Evolutionary conservation across 1,140 invertebrate species (phyloP), one percentile per base, ranked within the genome.

Genomic region (Zaprionus ghesquierei): DNA sequence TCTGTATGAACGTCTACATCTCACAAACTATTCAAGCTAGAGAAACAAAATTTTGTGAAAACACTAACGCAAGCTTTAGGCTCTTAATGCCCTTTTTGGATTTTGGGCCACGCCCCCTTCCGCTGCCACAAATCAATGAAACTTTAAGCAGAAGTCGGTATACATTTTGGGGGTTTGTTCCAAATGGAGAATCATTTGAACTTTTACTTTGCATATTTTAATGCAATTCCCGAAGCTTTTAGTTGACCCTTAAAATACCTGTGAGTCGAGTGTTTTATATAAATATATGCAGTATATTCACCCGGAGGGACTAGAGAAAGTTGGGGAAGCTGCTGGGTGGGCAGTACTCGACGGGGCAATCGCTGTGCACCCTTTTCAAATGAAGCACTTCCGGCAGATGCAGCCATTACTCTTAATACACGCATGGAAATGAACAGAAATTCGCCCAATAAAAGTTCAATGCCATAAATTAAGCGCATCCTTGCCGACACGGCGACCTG

Each of bases 401-500:
- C 75, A 76, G 73, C 81, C 81, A 90, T 90, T 90, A 79, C 81
- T 90, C 86, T 90, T 90, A 90, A 90, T 90, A 89, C 81, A 86
- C 86, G 86, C 86, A 89, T 89, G 86, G 65, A 90, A 81, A 85
- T 89, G 82, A 87, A 87, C 87, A 82, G 82, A 81, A 80, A 90
- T 85, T 89, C 77, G 68, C 85, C 85, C 81, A 91, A 90, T 90
- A 89, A 90, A 91, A 90, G 81, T 90, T 90, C 89, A 75, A 86
- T 82, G 79, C 82, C 85, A 90, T 91, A 91, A 91, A 91, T 91
- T 91, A 91, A 81, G 65, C 56, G 49, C 59, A 80, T 79, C 68
- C 58, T 75, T 72, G 65, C 54, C 54, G 51, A 31, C 61, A 29
- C 13, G 18, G 23, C 23, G 10, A 50, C 31, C n/a, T 29, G 8